Evolutionary conservation across 2,888 invertebrate genomes (phyloP).

Genomic region (Macrophya alboannulata): DNA sequence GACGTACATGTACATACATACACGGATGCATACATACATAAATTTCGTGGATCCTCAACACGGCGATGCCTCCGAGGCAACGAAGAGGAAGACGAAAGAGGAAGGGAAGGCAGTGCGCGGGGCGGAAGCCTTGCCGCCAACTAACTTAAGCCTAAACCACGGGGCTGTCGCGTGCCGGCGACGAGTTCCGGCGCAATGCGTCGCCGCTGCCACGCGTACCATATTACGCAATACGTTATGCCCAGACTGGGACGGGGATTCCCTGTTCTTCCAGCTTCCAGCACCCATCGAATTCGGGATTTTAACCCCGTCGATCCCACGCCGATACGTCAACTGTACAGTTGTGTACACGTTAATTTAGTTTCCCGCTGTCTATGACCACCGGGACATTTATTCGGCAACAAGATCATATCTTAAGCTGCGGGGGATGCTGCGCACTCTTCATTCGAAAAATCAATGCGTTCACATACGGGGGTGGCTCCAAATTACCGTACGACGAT

Average conservation of each 20-base stretch:
- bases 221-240: conserved; percentile 68
- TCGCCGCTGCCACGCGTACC: conserved; percentile 66
- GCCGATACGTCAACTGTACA: conserved; percentile 65
- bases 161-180: conserved; percentile 51
- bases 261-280: background rate
- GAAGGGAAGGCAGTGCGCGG: conserved; percentile 7
- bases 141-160: conserved; percentile 46
- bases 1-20: background rate
- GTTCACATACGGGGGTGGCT: background rate
- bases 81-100: conserved; percentile 19
- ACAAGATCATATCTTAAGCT: background rate
- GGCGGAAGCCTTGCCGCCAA: conserved; percentile 29
- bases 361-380: conserved; percentile 10
- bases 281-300: conserved; percentile 11
- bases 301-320: conserved; percentile 60
- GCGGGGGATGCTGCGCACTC: background rate
- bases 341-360: background rate
- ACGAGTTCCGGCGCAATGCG: conserved; percentile 48
- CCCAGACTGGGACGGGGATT: conserved; percentile 3
- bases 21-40: background rate
- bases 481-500: background rate
- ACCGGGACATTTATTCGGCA: background rate
- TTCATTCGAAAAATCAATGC: background rate
- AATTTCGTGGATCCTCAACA: conserved; percentile 8
- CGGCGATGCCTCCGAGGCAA: background rate